A percentile compares a stretch with the other conserved stretches of the same genome.
Conservation (phyloP, 2,113 vertebrate species). For the Cryptotis parvus region DNA sequence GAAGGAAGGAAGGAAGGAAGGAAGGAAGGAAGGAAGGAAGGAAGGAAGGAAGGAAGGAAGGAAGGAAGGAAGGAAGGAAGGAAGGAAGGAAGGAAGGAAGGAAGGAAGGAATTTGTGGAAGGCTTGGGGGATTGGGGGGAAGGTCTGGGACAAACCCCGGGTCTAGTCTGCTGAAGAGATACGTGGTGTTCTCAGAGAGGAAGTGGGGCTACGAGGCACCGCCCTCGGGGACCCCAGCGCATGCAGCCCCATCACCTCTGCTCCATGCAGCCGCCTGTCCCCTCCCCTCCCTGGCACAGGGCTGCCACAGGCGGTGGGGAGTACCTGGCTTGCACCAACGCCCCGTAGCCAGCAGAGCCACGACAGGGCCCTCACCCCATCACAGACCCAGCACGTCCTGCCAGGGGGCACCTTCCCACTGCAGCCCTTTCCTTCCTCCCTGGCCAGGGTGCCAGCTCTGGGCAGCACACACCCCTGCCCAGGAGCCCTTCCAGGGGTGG, state of each 20-base stretch:
- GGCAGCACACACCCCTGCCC: neutral
- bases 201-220: neutral
- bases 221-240: fast-evolving
- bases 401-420: neutral
- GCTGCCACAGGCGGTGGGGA: no score
- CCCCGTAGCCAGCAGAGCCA: neutral
- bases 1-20: no score
- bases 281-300: neutral
- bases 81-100: no score
- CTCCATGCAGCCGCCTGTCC: neutral
- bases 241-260: fast-evolving
- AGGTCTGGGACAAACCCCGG: no score
- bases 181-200: neutral
- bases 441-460: neutral
- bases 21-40: no score
- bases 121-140: no score
- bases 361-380: no score
- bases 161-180: neutral
- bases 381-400: neutral
- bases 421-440: neutral
- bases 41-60: no score
- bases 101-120: no score
- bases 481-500: neutral
- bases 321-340: neutral
- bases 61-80: no score